phyloP scores from a whole-genome alignment of 2,797 vertebrate genomes.

The Thamnophis elegans region DNA sequence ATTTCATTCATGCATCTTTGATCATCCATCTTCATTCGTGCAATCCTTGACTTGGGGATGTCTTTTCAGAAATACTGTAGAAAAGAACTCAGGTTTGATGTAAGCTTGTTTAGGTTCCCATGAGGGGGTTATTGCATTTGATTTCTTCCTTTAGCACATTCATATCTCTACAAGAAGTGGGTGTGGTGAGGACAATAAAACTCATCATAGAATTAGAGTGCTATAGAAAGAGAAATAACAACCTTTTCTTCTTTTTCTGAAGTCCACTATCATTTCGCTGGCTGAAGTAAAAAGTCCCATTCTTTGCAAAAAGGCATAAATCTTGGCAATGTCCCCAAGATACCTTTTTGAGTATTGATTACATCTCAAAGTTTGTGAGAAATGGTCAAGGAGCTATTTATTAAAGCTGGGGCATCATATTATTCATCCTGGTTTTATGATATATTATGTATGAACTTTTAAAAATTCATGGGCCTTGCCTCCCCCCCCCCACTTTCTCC shows the following conservation, averaged over 20 bases:
- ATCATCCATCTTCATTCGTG: slow-evolving; percentile 76
- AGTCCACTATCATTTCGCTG: slow-evolving; percentile 70
- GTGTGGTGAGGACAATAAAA: slow-evolving; percentile 46
- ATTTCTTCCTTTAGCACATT: slow-evolving; percentile 43
- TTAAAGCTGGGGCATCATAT: slow-evolving; percentile 78
- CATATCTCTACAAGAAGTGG: slow-evolving; percentile 48
- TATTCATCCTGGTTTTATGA: slow-evolving; percentile 83
- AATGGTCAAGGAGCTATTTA: slow-evolving; percentile 81
- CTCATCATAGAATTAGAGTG: slow-evolving; percentile 68
- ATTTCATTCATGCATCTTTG: slow-evolving; percentile 84
- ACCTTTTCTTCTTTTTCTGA: slow-evolving; percentile 75
- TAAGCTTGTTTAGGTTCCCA: slow-evolving; percentile 73
- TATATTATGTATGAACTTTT: slow-evolving; percentile 91
- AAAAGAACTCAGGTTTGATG: slow-evolving; percentile 74
- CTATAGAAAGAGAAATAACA: slow-evolving; percentile 76
- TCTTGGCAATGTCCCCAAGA: slow-evolving; percentile 82
- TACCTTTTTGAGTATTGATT: slow-evolving; percentile 83
- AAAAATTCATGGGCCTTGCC: slow-evolving; percentile 78
- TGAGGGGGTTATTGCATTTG: slow-evolving; percentile 65
- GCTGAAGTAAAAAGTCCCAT: slow-evolving; percentile 78
- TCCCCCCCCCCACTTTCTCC: not conserved
- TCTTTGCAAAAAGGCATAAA: slow-evolving; percentile 74
- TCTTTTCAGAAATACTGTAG: slow-evolving; percentile 76
- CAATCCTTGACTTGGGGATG: slow-evolving; percentile 81
- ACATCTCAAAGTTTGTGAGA: slow-evolving; percentile 77